These are phyloP conservation scores for Griposia aprilina DNA, from an alignment of 2,888 invertebrate genomes.

Conservation along the genomic window DNA sequence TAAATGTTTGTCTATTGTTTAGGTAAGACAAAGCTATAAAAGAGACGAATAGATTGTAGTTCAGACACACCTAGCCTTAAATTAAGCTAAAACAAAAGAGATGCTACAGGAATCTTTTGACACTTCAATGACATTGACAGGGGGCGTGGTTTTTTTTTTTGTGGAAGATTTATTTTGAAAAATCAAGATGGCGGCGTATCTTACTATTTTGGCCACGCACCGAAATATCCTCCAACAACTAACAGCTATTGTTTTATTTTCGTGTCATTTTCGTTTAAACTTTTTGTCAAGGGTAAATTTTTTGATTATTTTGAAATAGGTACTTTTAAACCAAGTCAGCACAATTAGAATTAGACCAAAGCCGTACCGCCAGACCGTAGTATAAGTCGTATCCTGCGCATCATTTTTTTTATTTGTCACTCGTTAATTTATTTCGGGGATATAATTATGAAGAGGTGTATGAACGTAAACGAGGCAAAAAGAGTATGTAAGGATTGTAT, in stretches of 20 bases:
- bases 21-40: conserved; percentile 4
- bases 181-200: not conserved
- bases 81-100: not conserved
- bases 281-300: not conserved
- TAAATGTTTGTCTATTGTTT: conserved; percentile 40
- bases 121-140: not conserved
- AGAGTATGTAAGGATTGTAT: no score
- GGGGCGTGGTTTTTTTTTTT: no score
- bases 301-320: no score
- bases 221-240: no score
- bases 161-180: not conserved
- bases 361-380: no score
- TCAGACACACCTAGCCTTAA: conserved; percentile 3
- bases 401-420: no score
- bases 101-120: not conserved
- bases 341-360: no score
- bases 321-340: no score
- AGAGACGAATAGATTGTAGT: conserved; percentile 12
- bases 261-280: not conserved
- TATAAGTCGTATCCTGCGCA: no score
- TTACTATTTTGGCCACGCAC: not conserved
- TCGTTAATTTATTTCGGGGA: no score
- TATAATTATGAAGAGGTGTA: no score
- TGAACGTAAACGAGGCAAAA: no score
- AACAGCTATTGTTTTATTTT: not conserved